These are phyloP conservation scores for Epirrhoe tristata DNA, from an alignment of 2,888 invertebrate genomes.

Conservation along the genomic window DNA sequence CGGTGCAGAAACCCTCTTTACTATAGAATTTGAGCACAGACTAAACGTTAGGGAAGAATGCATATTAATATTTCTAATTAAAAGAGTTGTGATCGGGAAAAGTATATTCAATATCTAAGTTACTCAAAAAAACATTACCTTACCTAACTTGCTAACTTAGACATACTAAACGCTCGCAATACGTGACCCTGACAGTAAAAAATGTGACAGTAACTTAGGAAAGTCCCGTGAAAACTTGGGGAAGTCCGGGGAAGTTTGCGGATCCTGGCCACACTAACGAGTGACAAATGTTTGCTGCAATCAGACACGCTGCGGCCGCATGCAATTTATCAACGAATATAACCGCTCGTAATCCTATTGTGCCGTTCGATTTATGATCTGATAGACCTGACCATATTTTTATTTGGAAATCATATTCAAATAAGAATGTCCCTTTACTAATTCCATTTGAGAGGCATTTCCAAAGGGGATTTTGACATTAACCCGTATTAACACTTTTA, in stretches of 20 bases:
- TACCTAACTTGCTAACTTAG: too few relatives aligned
- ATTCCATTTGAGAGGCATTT: too few relatives aligned
- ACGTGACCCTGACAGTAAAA: conserved; percentile 2
- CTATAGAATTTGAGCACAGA: too few relatives aligned
- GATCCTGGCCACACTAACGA: conserved; percentile 46
- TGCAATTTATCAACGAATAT: conserved; percentile 64
- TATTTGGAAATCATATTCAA: not conserved
- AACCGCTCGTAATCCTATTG: conserved; percentile 34
- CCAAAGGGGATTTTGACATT: too few relatives aligned
- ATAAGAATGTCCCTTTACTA: not conserved
- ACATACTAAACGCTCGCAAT: not conserved
- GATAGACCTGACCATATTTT: conserved; percentile 20
- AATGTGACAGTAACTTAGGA: conserved; percentile 13
- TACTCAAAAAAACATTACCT: too few relatives aligned
- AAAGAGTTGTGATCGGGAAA: too few relatives aligned
- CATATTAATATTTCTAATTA: too few relatives aligned
- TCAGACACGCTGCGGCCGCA: conserved; percentile 59
- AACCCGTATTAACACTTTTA: too few relatives aligned
- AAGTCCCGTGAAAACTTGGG: conserved; percentile 16
- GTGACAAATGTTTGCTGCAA: conserved; percentile 75
- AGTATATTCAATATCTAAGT: too few relatives aligned
- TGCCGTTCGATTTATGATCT: conserved; percentile 30
- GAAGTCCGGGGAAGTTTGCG: conserved; percentile 15
- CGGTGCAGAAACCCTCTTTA: too few relatives aligned
- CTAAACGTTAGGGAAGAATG: too few relatives aligned